Percentiles rank a stretch among this genome's conserved stretches.
These are phyloP conservation scores for Hesperophylax magnus DNA, from an alignment of 1,140 invertebrate genomes.

Conservation along the genomic window DNA sequence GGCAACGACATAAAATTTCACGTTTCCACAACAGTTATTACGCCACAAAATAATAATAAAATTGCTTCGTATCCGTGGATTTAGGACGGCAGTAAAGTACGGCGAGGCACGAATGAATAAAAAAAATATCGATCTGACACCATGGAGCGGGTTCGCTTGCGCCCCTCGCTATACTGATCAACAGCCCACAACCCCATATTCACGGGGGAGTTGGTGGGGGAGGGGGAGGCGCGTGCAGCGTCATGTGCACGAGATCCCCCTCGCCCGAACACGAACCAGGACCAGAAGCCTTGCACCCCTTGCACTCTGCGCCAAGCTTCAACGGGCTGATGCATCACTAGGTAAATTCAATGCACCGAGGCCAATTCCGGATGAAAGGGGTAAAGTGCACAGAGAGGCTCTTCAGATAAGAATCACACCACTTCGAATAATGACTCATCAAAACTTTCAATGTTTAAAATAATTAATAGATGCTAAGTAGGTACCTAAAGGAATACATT, in stretches of 20 bases:
- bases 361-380: neutral
- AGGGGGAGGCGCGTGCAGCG: conserved; percentile 17
- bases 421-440: neutral
- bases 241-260: conserved; percentile 8
- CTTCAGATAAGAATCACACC: neutral
- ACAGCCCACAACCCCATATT: neutral
- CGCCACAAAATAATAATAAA: conserved; percentile 9
- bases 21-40: neutral
- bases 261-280: neutral
- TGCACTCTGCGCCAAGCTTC: neutral
- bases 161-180: conserved; percentile 3
- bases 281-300: neutral
- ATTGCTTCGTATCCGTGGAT: neutral
- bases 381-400: neutral
- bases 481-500: too few relatives aligned
- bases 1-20: too few relatives aligned
- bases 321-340: neutral
- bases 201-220: neutral
- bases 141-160: neutral
- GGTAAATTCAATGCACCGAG: neutral
- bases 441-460: neutral
- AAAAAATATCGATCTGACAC: conserved; percentile 22
- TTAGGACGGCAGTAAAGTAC: conserved; percentile 12
- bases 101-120: conserved; percentile 26
- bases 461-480: too few relatives aligned